Evolutionary conservation across 2,797 vertebrate species (phyloP).

Genomic region (Lepus oiostolus): DNA sequence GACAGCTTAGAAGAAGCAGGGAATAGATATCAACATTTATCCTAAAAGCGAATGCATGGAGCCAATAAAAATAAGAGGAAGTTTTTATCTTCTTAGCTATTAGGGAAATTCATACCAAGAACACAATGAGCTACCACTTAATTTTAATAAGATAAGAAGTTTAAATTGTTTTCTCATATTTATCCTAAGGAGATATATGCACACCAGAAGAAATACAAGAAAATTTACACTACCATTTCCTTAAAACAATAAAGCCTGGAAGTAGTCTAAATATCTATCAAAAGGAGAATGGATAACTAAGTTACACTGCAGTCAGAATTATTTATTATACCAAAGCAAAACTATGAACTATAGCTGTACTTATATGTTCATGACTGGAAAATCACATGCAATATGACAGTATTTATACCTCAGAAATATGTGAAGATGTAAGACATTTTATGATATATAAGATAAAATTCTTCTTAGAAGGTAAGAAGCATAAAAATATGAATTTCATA

Average conservation of each 20-base stretch:
- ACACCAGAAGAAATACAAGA: not conserved
- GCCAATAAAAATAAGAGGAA: not conserved
- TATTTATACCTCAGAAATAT: not conserved
- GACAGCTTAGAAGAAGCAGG: not conserved
- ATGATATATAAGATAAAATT: not conserved
- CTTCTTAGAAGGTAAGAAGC: not conserved
- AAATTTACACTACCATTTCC: not conserved
- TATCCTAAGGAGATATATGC: not conserved
- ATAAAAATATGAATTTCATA: not conserved
- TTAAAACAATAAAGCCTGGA: slow-evolving; percentile 14
- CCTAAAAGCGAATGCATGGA: slow-evolving; percentile 7
- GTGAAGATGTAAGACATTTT: not conserved
- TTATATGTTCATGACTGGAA: not conserved
- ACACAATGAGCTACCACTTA: not conserved
- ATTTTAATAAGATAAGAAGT: slow-evolving; percentile 1
- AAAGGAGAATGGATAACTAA: not conserved
- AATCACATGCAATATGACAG: not conserved
- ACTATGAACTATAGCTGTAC: not conserved
- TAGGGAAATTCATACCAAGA: not conserved
- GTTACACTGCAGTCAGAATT: not conserved
- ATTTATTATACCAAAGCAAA: slow-evolving; percentile 29
- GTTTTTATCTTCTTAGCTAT: not conserved
- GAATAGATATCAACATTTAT: not conserved
- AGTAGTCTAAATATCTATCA: not conserved
- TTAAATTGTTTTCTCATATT: not conserved